A percentile compares a stretch with the other conserved stretches of the same genome.
Evolutionary conservation across 37 sponge, comb jelly and placozoan genomes (phyloP).

Genomic region (Geodia barretti): DNA sequence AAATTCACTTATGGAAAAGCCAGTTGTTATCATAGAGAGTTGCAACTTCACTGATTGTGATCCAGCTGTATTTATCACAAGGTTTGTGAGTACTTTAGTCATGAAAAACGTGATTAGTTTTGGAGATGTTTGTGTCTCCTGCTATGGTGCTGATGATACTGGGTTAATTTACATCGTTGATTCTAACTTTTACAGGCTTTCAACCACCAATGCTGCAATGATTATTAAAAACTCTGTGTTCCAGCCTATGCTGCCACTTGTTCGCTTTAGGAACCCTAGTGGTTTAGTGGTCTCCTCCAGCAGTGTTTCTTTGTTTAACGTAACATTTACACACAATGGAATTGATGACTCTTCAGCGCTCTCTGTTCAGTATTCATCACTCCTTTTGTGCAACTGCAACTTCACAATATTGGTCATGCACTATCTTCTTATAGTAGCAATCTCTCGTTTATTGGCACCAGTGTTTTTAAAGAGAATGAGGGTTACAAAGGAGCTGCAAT

Average conservation of each 20-base stretch:
- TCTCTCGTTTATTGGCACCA: not conserved
- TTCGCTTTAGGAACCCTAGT: not conserved
- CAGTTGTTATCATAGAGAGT: not conserved
- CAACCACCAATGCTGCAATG: not conserved
- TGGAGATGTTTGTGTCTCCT: not conserved
- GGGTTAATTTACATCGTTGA: not conserved
- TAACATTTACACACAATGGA: not conserved
- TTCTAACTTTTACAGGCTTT: not conserved
- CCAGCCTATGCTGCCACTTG: no score
- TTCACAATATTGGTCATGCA: not conserved
- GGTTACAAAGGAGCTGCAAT: not conserved
- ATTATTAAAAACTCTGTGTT: not conserved
- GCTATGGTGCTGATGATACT: not conserved
- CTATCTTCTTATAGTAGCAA: not conserved
- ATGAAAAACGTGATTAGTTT: not conserved
- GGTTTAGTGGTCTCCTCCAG: no score
- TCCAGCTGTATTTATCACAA: no score
- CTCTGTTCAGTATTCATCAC: not conserved
- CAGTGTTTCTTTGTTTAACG: not conserved
- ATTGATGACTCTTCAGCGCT: not conserved
- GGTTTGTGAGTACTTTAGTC: no score
- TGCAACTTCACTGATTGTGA: not conserved
- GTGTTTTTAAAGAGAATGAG: not conserved
- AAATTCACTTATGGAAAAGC: no score
- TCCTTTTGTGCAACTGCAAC: not conserved